Percentiles rank a stretch among this genome's conserved stretches.
Conservation (phyloP, 92 coral and sea anemone genomes). For the Epizoanthus ramosus region DNA sequence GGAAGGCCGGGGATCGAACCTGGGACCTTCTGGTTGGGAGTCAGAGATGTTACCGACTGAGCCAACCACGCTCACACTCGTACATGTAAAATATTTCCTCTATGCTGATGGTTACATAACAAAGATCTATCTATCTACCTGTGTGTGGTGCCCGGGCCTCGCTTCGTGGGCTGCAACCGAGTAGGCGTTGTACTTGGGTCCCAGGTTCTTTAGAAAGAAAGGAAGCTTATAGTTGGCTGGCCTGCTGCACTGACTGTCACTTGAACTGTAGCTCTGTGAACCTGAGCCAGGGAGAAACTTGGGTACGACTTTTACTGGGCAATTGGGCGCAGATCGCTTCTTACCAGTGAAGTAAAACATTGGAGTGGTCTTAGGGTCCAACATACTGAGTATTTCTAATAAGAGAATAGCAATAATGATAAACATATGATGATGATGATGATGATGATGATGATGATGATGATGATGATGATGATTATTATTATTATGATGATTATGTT, state of each 20-base stretch:
- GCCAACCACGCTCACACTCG: too few species aligned
- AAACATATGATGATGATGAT: neutral
- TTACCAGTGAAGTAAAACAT: conserved; percentile 93
- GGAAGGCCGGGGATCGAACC: too few species aligned
- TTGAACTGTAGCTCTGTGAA: conserved; percentile 83
- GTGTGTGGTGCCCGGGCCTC: conserved; percentile 99
- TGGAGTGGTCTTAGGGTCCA: conserved; percentile 74
- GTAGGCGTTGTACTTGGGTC: conserved; percentile 93
- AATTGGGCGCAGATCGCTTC: conserved; percentile 82
- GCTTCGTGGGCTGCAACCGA: conserved; percentile 99
- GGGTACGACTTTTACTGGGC: conserved; percentile 91
- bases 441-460: too few species aligned
- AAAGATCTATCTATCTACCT: too few species aligned
- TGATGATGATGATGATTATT: too few species aligned
- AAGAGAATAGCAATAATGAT: too few species aligned
- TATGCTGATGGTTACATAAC: too few species aligned
- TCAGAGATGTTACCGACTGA: too few species aligned
- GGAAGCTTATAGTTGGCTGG: conserved; percentile 78
- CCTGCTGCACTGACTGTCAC: conserved; percentile 56
- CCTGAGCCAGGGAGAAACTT: conserved; percentile 97
- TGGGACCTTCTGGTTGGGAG: too few species aligned
- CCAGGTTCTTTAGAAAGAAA: conserved; percentile 87
- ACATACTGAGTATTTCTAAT: conserved; percentile 67
- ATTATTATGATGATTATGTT: too few species aligned
- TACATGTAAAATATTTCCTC: too few species aligned